Conservation (phyloP, 2,797 vertebrate genomes). For the Bradypus variegatus region DNA sequence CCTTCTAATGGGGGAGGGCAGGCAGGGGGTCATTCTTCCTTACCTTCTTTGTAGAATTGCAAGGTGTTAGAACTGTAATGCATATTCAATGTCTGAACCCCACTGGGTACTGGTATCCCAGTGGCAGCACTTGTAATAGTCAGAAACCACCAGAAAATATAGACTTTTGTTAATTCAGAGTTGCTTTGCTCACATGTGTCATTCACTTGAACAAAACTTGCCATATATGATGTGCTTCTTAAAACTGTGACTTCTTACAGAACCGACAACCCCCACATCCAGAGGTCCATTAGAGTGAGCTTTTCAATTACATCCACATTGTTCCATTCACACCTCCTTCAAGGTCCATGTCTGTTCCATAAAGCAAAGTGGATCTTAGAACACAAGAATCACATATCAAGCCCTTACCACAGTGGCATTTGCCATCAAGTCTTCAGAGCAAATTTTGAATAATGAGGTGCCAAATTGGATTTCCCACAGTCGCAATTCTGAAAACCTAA, state of each 20-base stretch:
- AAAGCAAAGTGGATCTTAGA: background rate
- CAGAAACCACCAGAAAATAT: accelerated
- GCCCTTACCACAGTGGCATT: accelerated
- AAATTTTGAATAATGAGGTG: no score
- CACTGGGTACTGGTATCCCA: no score
- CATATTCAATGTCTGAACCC: accelerated
- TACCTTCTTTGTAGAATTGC: background rate
- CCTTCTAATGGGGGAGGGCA: no score
- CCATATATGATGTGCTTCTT: background rate
- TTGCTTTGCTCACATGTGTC: no score
- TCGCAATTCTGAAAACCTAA: background rate
- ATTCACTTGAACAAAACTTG: background rate
- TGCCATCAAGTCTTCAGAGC: background rate
- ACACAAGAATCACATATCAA: accelerated
- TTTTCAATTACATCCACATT: accelerated
- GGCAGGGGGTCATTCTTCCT: background rate
- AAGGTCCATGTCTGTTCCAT: accelerated
- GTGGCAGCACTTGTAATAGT: accelerated
- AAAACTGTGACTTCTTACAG: accelerated
- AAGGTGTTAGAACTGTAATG: accelerated
- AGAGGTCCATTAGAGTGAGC: accelerated
- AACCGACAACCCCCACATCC: no score
- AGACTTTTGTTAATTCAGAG: background rate
- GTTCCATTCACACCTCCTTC: accelerated
- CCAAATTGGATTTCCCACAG: accelerated